Base-by-base conservation (phyloP, 2,888 invertebrate genomes). In the Periphyllus acericola region DNA sequence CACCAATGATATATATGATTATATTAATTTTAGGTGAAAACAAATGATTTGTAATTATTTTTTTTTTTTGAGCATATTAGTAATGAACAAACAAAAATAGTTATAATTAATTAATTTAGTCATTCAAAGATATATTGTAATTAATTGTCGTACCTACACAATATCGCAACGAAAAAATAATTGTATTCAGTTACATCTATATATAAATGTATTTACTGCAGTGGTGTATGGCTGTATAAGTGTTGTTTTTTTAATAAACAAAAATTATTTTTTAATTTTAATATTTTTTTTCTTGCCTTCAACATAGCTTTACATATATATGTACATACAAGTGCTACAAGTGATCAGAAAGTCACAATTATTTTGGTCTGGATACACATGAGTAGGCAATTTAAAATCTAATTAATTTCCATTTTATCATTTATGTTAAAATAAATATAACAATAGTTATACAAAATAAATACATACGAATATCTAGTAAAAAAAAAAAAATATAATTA, bases 211-310 rank as follows among this genome's bases (percentile, higher is more conserved):
- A 68, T 75, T 76, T 66, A 84, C 46, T 66, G 60, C 55, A 40
- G 71, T 86, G 86, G 87, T 87, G 87, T 87, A 87, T 87, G 87
- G 87, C 87, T 87, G 87, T 87, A 72, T 76, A 80, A 74, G 80
- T 81, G 87, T 87, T 71, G 55, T 86, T 86, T 83, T 86, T 86
- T 86, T 72, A 81, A 87, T 81, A 81, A 87, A 87, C 71, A 79
- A 74, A 80, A 76, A 87, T 81, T 81, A 87, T 87, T 87, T 87
- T 87, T 80, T 87, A 87, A 81, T 79, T 17, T 25, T 60, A 0
- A 5, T 55, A n/a, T 8, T 71, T 66, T 74, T 32, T 68, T 68
- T 46, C 40, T 71, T 81, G 40, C n/a, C n/a, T 32, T 55, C 55
- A 66, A 32, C 36, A 60, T 29, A 29, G 6, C 9, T 40, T 66